A percentile compares a stretch with the other conserved stretches of the same genome.
phyloP scores from a whole-genome alignment of 2,797 vertebrate genomes.

The Pipistrellus kuhlii region DNA sequence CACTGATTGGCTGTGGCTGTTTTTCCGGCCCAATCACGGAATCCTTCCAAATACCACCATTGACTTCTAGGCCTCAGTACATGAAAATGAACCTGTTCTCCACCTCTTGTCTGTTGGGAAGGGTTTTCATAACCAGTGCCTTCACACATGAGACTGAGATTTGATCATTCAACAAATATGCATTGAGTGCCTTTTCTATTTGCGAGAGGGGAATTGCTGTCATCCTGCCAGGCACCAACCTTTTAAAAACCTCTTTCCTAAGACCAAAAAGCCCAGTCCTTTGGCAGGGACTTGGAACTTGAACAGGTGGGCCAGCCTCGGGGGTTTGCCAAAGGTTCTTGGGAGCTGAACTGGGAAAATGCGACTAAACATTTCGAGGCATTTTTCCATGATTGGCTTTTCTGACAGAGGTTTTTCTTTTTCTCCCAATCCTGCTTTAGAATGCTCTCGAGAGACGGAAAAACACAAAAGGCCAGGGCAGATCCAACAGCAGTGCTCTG shows the following conservation, averaged over 20 bases:
- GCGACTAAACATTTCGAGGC: background rate
- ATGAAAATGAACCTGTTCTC: background rate
- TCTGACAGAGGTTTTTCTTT: conserved; percentile 58
- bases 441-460: conserved; percentile 96
- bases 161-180: background rate
- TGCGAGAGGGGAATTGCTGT: background rate
- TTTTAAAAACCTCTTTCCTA: background rate
- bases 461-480: conserved; percentile 91
- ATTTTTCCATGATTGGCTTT: background rate
- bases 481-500: conserved; percentile 94
- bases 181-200: background rate
- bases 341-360: background rate
- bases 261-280: background rate
- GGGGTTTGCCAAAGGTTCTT: background rate
- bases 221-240: background rate
- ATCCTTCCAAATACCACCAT: background rate
- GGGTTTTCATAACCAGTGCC: conserved; percentile 1
- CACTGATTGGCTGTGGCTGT: background rate
- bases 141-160: background rate
- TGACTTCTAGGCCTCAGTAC: background rate
- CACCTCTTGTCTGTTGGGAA: background rate
- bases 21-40: background rate
- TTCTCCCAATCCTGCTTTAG: conserved; percentile 86
- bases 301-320: background rate
- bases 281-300: background rate